Conservation (phyloP, 2,797 vertebrate genomes). For the Xenopus petersii region DNA sequence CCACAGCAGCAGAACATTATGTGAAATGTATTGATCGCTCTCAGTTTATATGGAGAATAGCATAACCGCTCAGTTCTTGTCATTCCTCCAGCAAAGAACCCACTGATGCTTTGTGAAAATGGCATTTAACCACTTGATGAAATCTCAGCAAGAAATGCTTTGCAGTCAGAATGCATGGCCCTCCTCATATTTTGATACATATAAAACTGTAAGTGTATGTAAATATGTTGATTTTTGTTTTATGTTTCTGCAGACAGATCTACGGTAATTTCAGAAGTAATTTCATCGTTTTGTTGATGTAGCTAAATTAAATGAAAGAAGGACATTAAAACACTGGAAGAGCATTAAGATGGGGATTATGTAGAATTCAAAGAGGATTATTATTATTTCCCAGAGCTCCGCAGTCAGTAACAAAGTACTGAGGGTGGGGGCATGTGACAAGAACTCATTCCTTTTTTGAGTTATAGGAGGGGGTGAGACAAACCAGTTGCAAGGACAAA, state of each 20-base stretch:
- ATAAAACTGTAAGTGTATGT: slow-evolving; percentile 8
- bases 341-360: slow-evolving; percentile 22
- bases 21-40: slow-evolving; percentile 23
- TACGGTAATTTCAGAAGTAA: slow-evolving; percentile 32
- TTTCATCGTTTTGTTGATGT: slow-evolving; percentile 26
- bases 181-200: too few relatives aligned
- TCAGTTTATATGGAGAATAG: not conserved
- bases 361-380: not conserved
- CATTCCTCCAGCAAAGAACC: slow-evolving; percentile 12
- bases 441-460: not conserved
- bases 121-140: slow-evolving; percentile 14
- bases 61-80: slow-evolving; percentile 3
- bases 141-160: slow-evolving; percentile 7
- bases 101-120: slow-evolving; percentile 17
- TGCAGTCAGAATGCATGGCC: too few relatives aligned
- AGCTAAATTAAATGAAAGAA: slow-evolving; percentile 32
- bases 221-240: slow-evolving; percentile 23
- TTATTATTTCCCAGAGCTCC: slow-evolving; percentile 2
- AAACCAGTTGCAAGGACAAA: not conserved
- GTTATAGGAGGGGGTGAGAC: not conserved
- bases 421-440: not conserved
- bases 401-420: not conserved
- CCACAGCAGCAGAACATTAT: slow-evolving; percentile 8
- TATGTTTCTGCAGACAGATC: slow-evolving; percentile 28
- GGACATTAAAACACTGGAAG: slow-evolving; percentile 20